These are phyloP conservation scores for Homalodisca vitripennis DNA, from an alignment of 1,140 invertebrate genomes.

Conservation along the genomic window DNA sequence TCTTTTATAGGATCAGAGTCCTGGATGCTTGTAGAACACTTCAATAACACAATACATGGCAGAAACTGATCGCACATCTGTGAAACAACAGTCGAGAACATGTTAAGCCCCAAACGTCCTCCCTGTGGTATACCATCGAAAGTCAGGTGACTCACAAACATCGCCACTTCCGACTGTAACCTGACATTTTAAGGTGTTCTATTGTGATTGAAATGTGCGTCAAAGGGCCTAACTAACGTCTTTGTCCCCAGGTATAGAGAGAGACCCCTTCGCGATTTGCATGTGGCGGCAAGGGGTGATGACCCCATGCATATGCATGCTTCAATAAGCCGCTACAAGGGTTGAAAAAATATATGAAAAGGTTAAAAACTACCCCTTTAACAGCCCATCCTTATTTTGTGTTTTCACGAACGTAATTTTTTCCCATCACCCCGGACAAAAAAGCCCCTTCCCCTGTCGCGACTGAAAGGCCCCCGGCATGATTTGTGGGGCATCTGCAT, in stretches of 20 bases:
- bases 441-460: slow-evolving; percentile 5
- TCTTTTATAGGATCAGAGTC: too few species aligned
- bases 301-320: slow-evolving; percentile 22
- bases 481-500: slow-evolving; percentile 26
- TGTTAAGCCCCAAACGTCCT: neutral
- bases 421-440: slow-evolving; percentile 18
- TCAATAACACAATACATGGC: too few species aligned
- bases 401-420: slow-evolving; percentile 28
- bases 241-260: neutral
- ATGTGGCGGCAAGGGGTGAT: slow-evolving; percentile 21
- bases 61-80: too few species aligned
- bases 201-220: slow-evolving; percentile 15
- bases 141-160: neutral
- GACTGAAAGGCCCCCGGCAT: neutral
- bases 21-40: too few species aligned
- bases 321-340: slow-evolving; percentile 19
- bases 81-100: too few species aligned
- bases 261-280: neutral
- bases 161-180: neutral
- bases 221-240: slow-evolving; percentile 19
- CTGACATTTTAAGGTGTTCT: slow-evolving; percentile 16
- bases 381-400: slow-evolving; percentile 22
- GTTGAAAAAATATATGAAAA: slow-evolving; percentile 10
- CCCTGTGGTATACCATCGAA: neutral
- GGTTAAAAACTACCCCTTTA: too few species aligned